Evolutionary conservation across 2,888 invertebrate species (phyloP), one percentile per base, ranked within the genome.

Genomic region (Exocentrus adspersus): DNA sequence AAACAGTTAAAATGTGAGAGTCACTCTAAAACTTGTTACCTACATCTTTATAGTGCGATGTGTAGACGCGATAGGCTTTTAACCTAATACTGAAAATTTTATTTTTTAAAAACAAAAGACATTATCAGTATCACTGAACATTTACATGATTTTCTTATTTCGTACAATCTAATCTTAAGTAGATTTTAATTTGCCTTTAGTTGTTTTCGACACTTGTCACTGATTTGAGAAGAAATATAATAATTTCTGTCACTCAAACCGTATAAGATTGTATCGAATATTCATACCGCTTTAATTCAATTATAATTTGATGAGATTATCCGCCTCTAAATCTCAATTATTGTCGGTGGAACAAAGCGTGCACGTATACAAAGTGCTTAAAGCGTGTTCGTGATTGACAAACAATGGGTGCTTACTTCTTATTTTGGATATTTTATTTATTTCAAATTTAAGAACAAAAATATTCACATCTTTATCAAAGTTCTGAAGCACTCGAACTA

Each of bases 301-400:
- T 37, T 37, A 37, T 37, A 37, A 37, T 37, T 37, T 12, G 37
- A n/a, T n/a, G 37, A 37, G 37, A 37, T 37, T 37, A 37, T 37
- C 37, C 37, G 14, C 10, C 12, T 37, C 5, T 9, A 37, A 37
- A 9, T 37, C 7, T n/a, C n/a, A n/a, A n/a, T n/a, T n/a, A n/a
- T n/a, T n/a, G n/a, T n/a, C 37, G 37, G 37, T 37, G 12, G 14
- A 12, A 12, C 14, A 37, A 37, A 37, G 37, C n/a, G 30, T 2
- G 7, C 14, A 37, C 3, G 2, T 37, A 7, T 37, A 37, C 37
- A 32, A 32, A 32, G 24, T 24, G 7, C 24, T 5, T 24, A 5
- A 24, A 24, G 7, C 7, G 24, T 24, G 7, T 5, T 7, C 7
- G 7, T 24, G 7, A 24, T 24, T 24, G 24, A n/a, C n/a, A n/a